Base-by-base conservation (phyloP, 2,113 vertebrate species). In the Gambusia holbrooki region DNA sequence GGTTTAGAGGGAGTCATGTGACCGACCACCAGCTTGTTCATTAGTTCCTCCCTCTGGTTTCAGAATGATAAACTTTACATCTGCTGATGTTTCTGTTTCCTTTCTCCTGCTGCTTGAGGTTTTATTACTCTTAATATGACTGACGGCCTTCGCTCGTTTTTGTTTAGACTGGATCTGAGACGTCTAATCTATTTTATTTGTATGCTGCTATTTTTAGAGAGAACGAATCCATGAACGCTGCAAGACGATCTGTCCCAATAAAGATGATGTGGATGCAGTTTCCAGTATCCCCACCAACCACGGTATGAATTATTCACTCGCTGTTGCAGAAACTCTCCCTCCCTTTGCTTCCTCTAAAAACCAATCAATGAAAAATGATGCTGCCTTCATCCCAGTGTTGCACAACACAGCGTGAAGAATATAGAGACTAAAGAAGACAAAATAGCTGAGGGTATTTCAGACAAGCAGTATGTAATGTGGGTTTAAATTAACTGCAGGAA, bases 191-290 rank as follows among this genome's bases (percentile, higher is more conserved):
- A 11, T 67, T 28, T 68, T 42, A 3, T 54, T 30, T 76, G 35
- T 19, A 27, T 61, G 11, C 12, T 61, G 71, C 71, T 66, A 15
- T 69, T 74, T 76, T 69, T 90, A 99, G 98, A 96, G 95, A 92
- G 97, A 99, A 90, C 96, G 94, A 88, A 95, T 96, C 94, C 97
- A 98, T 63, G 96, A 98, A 76, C 96, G 94, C 76, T 97, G 96
- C 93, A 98, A 96, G 93, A 94, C 82, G 69, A 94, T 96, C 92
- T 99, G 95, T 92, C 95, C 96, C 74, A 90, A 93, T 88, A 98
- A 98, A 94, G 97, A 97, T 77, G 94, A 95, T 32, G 95, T 96
- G 54, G 94, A 96, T 60, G 89, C 95, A 22, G 89, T 95, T 68
- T 95, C 91, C 84, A 93, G 82, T 78, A 63, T 93, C 95, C 84